Conservation (phyloP, 1,140 invertebrate genomes). For the Calliopsis andreniformis region DNA sequence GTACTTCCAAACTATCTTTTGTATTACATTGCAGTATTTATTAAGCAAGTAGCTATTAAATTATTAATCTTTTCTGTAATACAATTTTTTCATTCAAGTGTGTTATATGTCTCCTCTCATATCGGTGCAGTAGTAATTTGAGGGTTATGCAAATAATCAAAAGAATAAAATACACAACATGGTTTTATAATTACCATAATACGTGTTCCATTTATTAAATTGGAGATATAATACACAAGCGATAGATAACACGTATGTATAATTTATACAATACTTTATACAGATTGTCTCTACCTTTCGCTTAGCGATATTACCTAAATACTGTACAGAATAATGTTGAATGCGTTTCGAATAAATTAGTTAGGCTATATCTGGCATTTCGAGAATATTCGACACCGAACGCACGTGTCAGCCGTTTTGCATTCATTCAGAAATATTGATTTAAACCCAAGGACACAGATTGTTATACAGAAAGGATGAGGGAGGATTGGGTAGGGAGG, state of each 20-base stretch:
- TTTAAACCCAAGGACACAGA: background rate
- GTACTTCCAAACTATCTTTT: too few relatives aligned
- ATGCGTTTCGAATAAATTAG: slow-evolving; percentile 60
- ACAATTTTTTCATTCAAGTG: too few relatives aligned
- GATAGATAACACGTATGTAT: slow-evolving; percentile 81
- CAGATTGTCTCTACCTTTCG: slow-evolving; percentile 77
- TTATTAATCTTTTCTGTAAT: too few relatives aligned
- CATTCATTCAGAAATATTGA: slow-evolving; percentile 49
- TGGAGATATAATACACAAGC: slow-evolving; percentile 81
- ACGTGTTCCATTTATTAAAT: slow-evolving; percentile 81
- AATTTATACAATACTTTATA: slow-evolving; percentile 82
- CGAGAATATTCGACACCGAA: background rate
- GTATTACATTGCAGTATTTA: too few relatives aligned
- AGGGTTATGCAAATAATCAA: too few relatives aligned
- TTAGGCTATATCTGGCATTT: slow-evolving; percentile 44
- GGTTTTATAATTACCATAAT: slow-evolving; percentile 71
- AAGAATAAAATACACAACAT: slow-evolving; percentile 32
- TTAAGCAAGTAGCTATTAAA: too few relatives aligned
- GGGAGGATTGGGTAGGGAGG: too few relatives aligned
- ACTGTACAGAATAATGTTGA: slow-evolving; percentile 73
- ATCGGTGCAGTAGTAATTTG: too few relatives aligned
- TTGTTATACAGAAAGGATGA: slow-evolving; percentile 23
- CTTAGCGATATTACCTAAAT: slow-evolving; percentile 76
- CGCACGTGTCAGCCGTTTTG: too few relatives aligned
- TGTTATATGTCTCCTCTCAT: too few relatives aligned